Percentiles rank a stretch among this genome's conserved stretches.
phyloP scores from a whole-genome alignment of 2,888 invertebrate species.

The Hipparchia sbordonii region DNA sequence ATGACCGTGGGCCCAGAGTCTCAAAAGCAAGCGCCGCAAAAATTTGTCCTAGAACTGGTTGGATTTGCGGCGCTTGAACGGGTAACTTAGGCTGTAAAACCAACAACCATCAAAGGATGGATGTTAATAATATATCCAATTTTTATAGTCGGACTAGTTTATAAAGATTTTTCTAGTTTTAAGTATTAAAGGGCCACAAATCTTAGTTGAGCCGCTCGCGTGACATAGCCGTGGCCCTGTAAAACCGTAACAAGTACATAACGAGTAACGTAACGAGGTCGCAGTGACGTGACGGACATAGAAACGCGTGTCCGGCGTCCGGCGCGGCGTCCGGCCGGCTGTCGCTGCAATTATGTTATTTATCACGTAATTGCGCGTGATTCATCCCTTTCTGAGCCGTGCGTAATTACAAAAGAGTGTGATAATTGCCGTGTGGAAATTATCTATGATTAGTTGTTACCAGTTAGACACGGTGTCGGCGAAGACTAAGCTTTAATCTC shows the following conservation, averaged over 20 bases:
- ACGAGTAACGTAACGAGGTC: conserved; percentile 12
- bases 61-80: too few relatives aligned
- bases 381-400: conserved; percentile 22
- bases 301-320: conserved; percentile 29
- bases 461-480: neutral
- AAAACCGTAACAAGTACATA: neutral
- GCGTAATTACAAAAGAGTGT: conserved; percentile 13
- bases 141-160: too few relatives aligned
- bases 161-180: too few relatives aligned
- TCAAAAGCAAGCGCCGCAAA: too few relatives aligned
- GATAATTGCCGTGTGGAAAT: conserved; percentile 2
- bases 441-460: conserved; percentile 6
- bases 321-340: conserved; percentile 9
- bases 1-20: too few relatives aligned
- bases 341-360: conserved; percentile 30
- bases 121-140: too few relatives aligned
- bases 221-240: neutral
- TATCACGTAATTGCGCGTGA: conserved; percentile 31
- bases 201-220: neutral
- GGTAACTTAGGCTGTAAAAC: too few relatives aligned
- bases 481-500: neutral
- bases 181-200: too few relatives aligned
- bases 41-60: too few relatives aligned
- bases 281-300: conserved; percentile 17
- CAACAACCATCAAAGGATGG: too few relatives aligned